These are phyloP conservation scores for Pholis gunnellus DNA, from an alignment of 2,113 vertebrate species.

Conservation along the genomic window DNA sequence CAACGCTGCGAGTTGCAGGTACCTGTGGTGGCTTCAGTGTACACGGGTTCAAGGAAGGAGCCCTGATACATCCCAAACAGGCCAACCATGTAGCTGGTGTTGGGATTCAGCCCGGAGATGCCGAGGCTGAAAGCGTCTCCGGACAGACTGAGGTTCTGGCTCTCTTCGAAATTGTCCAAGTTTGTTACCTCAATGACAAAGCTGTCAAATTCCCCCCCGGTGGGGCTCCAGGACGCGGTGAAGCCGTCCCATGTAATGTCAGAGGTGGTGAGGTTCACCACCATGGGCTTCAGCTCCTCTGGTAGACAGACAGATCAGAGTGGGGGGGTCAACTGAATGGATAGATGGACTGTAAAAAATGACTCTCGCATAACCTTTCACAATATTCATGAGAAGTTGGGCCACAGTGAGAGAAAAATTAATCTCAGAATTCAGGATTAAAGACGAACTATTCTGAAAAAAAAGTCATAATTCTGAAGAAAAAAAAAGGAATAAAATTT, in stretches of 20 bases:
- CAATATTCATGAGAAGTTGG: constrained; percentile 11
- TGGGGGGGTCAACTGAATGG: constrained; percentile 55
- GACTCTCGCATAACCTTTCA: background rate
- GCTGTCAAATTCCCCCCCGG: constrained; percentile 84
- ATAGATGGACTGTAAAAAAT: constrained; percentile 27
- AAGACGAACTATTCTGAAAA: background rate
- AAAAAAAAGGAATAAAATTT: background rate
- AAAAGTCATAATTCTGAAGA: background rate
- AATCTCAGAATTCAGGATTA: background rate
- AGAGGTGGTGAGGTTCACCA: constrained; percentile 85
- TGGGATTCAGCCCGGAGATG: constrained; percentile 87
- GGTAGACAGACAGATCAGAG: constrained; percentile 82
- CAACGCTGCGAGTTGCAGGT: constrained; percentile 58
- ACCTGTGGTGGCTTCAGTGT: constrained; percentile 87
- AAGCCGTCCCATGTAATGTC: constrained; percentile 90
- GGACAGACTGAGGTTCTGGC: constrained; percentile 85
- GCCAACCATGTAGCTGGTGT: constrained; percentile 87
- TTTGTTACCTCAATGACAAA: constrained; percentile 94
- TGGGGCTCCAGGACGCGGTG: constrained; percentile 90
- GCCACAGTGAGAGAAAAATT: background rate
- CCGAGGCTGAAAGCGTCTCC: constrained; percentile 83
- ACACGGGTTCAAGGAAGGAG: constrained; percentile 84
- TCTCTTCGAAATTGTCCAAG: constrained; percentile 71
- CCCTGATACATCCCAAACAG: constrained; percentile 87
- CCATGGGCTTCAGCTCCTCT: constrained; percentile 85